phyloP scores from a whole-genome alignment of 2,113 vertebrate species.

The Nannobrachium achirus region DNA sequence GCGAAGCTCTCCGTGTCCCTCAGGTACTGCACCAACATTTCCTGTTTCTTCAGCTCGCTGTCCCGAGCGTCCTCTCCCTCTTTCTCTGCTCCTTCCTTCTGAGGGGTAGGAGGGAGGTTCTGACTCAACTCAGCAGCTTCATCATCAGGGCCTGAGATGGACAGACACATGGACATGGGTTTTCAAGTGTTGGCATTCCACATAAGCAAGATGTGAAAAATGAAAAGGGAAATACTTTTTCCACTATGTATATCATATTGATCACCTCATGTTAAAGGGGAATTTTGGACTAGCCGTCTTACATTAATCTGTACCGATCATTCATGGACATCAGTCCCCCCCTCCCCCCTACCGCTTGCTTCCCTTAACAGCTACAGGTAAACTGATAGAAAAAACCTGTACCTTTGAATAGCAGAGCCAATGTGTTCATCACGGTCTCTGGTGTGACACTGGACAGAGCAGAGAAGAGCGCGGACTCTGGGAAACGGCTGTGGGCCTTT shows the following conservation, averaged over 20 bases:
- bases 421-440: slow-evolving; percentile 74
- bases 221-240: too few relatives aligned
- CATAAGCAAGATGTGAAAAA: too few relatives aligned
- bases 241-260: too few relatives aligned
- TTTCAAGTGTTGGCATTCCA: too few relatives aligned
- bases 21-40: slow-evolving; percentile 95
- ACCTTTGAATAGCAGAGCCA: slow-evolving; percentile 89
- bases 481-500: slow-evolving; percentile 76
- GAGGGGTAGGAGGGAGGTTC: slow-evolving; percentile 52
- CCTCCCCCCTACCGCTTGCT: too few relatives aligned
- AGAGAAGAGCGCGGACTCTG: slow-evolving; percentile 80
- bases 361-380: not conserved
- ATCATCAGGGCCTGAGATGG: slow-evolving; percentile 72
- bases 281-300: too few relatives aligned
- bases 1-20: slow-evolving; percentile 90
- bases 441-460: slow-evolving; percentile 61
- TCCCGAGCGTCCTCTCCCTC: slow-evolving; percentile 49
- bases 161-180: not conserved
- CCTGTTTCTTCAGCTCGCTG: slow-evolving; percentile 87
- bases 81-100: slow-evolving; percentile 47
- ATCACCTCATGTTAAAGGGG: too few relatives aligned
- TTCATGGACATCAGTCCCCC: too few relatives aligned
- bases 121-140: slow-evolving; percentile 50
- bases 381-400: slow-evolving; percentile 25
- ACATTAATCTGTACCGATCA: too few relatives aligned